Base-by-base conservation (phyloP, 2,113 vertebrate species). In the Pseudorectes ferrugineus region DNA sequence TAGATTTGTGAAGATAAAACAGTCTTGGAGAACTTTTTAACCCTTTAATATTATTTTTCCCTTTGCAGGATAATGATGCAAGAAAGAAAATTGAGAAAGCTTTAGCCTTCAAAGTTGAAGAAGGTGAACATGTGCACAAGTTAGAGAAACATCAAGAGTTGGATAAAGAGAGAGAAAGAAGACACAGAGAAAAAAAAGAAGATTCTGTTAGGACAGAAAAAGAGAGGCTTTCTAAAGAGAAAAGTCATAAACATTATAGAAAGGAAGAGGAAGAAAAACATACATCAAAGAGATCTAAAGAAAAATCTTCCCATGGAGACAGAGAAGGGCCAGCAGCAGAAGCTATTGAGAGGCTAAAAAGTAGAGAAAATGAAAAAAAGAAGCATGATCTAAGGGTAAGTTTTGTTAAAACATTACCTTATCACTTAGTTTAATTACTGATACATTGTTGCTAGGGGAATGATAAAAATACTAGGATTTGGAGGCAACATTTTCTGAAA, bases 341-440 rank as follows among this genome's bases (percentile, higher is more conserved):
- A 40, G 83, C 52, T 48, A 96, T 49, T 12, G 97, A 98, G 31
- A 82, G 57, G 35, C 8, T 38, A 8, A 86, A 48, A 11, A 90
- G 84, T 25, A 95, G 94, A 24, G 97, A 96, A 61, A 89, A 57
- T 9, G 95, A 91, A 89, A 93, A 36, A 72, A 96, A 38, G 67
- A 77, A 80, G 13, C 57, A 13, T 79, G 87, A 92, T 51, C 21
- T 72, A 29, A 89, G 96, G 98, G 99, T 99, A 91, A 38, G 95
- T 43, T 51, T 92, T 82, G 5, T 16, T 42, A 38, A 89, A 76
- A 45, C 18, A 29, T 76, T 71, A 59, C 31, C 23, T 59, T 66
- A 14, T 58, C 17, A 52, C 31, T 43, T 66, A 19, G 7, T 91
- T 42, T 33, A 71, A 20, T 49, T 67, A 12, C 63, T 71, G 10